Conservation (phyloP, 2,888 invertebrate species). For the Agrotis ipsilon region DNA sequence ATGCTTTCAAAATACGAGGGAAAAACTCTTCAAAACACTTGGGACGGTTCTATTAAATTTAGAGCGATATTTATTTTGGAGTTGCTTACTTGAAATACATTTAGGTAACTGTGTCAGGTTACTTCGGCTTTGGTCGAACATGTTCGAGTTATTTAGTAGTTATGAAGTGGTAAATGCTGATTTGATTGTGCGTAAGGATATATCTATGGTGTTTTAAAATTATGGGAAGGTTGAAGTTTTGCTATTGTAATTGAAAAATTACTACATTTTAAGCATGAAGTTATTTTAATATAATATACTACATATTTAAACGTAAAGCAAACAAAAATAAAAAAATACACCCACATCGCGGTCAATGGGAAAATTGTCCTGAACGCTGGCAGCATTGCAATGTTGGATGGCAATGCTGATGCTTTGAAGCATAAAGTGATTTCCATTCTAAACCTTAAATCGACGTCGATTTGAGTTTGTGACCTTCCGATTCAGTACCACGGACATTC, state of each 20-base stretch:
- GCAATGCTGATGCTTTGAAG: too few relatives aligned
- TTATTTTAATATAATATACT: too few relatives aligned
- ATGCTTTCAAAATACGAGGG: slow-evolving; percentile 62
- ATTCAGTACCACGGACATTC: too few relatives aligned
- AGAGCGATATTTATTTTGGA: slow-evolving; percentile 67
- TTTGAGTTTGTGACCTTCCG: too few relatives aligned
- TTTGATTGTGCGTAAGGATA: not conserved
- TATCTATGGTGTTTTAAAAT: not conserved
- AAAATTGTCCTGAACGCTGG: too few relatives aligned
- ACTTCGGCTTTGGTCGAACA: slow-evolving; percentile 17
- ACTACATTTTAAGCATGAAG: too few relatives aligned
- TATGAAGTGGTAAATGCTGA: slow-evolving; percentile 22
- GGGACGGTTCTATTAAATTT: slow-evolving; percentile 67
- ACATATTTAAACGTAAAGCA: too few relatives aligned
- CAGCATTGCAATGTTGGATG: too few relatives aligned
- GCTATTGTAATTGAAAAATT: not conserved
- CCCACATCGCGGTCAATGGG: too few relatives aligned
- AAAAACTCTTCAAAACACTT: slow-evolving; percentile 66
- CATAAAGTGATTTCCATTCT: too few relatives aligned
- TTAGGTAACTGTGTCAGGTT: slow-evolving; percentile 34
- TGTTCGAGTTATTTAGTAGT: slow-evolving; percentile 15
- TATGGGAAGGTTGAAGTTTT: not conserved
- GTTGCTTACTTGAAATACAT: slow-evolving; percentile 46
- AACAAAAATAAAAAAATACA: too few relatives aligned
- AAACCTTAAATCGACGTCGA: too few relatives aligned